Conservation (phyloP, 2,113 vertebrate genomes). For the Callospermophilus lateralis region DNA sequence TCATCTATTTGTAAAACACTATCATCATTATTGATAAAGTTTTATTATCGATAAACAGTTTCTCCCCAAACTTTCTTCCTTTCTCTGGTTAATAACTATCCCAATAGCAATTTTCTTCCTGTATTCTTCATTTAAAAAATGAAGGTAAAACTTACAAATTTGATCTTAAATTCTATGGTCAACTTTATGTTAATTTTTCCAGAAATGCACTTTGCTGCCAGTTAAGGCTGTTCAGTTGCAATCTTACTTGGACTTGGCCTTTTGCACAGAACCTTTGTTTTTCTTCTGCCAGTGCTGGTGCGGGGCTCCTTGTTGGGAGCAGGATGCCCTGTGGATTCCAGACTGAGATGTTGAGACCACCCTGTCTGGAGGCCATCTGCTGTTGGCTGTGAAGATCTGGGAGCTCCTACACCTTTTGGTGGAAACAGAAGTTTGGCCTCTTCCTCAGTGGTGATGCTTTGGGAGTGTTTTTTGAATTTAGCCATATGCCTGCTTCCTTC, state of each 20-base stretch:
- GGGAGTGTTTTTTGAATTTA: background rate
- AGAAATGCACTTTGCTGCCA: constrained; percentile 33
- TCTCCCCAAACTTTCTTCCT: constrained; percentile 4
- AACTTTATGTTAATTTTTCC: constrained; percentile 64
- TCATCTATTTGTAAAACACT: constrained; percentile 22
- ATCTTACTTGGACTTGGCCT: background rate
- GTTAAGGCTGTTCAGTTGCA: constrained; percentile 40
- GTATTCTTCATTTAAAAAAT: constrained; percentile 58
- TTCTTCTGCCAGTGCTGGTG: background rate
- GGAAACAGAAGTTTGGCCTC: background rate
- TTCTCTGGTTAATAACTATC: background rate
- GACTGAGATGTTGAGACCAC: constrained; percentile 56
- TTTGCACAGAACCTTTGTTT: constrained; percentile 44
- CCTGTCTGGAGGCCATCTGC: background rate
- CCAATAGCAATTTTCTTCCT: background rate
- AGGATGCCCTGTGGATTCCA: background rate
- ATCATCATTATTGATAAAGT: background rate
- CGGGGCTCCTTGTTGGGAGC: background rate
- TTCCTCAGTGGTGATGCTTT: background rate
- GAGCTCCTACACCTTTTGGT: background rate
- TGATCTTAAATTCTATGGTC: constrained; percentile 58
- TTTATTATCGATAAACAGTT: constrained; percentile 34
- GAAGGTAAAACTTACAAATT: constrained; percentile 45
- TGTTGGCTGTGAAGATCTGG: background rate
- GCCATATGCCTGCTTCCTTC: background rate